Evolutionary conservation across 1,140 invertebrate species (phyloP), one percentile per base, ranked within the genome.

Genomic region (Zaprionus lachaisei): DNA sequence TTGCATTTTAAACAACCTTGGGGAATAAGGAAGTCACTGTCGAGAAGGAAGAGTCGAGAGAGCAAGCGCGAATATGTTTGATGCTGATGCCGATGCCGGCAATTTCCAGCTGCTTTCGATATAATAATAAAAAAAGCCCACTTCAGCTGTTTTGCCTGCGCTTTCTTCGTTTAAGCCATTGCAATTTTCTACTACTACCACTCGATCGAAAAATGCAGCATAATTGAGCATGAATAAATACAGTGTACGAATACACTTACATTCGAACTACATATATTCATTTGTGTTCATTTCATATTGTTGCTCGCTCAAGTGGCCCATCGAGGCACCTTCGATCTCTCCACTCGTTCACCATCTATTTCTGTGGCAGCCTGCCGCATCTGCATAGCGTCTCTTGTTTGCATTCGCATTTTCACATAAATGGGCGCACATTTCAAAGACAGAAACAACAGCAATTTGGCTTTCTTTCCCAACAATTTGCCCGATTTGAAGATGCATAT

Each of bases 141-240:
- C 66, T 81, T 78, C 77, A 79, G 76, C 62, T 74, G 67, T 67
- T 68, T 74, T 47, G 49, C 20, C 47, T 20, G 7, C 11, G 76
- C 65, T 72, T 77, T 77, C 79, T 64, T 67, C 57, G 57, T 22
- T 47, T 17, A 17, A 44, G 47, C 51, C 51, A 62, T 44, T 55
- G 67, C 79, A 60, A 77, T 72, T 81, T 74, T 44, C 9, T 17
- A 44, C 51, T 49, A 64, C 28, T 47, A 70, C 61, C 66, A 47
- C 20, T 20, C 20, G 20, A 20, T 20, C 20, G 20, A 20, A 20
- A 20, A 20, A 20, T 20, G 20, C 64, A 87, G 37, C 79, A 85
- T 78, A 85, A 84, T 78, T 85, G 79, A 64, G 67, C 82, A 75
- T 78, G 62, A 79, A 82, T 82, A 82, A 79, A 79, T 82, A 49